A percentile compares a stretch with the other conserved stretches of the same genome.
Conservation (phyloP, 2,888 invertebrate species). For the Lasiommata megera region DNA sequence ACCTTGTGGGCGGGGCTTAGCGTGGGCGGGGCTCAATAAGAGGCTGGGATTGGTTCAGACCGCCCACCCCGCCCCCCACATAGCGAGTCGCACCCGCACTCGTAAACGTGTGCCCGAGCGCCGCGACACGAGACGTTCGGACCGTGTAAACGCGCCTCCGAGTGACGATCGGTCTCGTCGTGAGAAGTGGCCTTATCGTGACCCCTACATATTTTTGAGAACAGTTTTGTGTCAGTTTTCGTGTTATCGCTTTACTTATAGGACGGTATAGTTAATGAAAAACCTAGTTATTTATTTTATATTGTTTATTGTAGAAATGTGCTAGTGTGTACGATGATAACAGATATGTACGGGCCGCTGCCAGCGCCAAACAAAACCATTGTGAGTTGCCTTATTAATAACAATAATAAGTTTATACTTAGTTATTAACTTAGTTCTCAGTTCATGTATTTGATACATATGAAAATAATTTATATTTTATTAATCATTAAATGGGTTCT, state of each 20-base stretch:
- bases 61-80: slow-evolving; percentile 46
- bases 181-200: background rate
- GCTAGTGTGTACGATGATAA: slow-evolving; percentile 64
- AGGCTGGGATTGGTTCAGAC: slow-evolving; percentile 65
- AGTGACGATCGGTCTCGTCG: slow-evolving; percentile 6
- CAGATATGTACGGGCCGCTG: slow-evolving; percentile 76
- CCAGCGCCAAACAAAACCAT: slow-evolving; percentile 70
- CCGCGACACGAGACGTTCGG: slow-evolving; percentile 37
- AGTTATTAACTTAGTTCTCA: too few species aligned
- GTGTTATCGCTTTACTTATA: background rate
- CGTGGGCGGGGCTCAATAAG: slow-evolving; percentile 70
- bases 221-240: background rate
- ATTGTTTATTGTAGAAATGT: slow-evolving; percentile 37
- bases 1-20: slow-evolving; percentile 73
- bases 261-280: slow-evolving; percentile 2
- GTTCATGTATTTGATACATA: too few species aligned
- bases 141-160: slow-evolving; percentile 38
- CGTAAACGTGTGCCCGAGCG: slow-evolving; percentile 36
- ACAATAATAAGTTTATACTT: too few species aligned
- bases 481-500: too few species aligned
- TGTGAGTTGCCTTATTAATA: slow-evolving; percentile 60
- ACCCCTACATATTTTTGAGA: background rate
- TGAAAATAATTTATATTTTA: too few species aligned
- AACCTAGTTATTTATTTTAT: too few species aligned
- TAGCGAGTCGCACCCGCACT: slow-evolving; percentile 40